These are phyloP conservation scores for Abrostola triplasia DNA, from an alignment of 2,888 invertebrate species.

Conservation along the genomic window DNA sequence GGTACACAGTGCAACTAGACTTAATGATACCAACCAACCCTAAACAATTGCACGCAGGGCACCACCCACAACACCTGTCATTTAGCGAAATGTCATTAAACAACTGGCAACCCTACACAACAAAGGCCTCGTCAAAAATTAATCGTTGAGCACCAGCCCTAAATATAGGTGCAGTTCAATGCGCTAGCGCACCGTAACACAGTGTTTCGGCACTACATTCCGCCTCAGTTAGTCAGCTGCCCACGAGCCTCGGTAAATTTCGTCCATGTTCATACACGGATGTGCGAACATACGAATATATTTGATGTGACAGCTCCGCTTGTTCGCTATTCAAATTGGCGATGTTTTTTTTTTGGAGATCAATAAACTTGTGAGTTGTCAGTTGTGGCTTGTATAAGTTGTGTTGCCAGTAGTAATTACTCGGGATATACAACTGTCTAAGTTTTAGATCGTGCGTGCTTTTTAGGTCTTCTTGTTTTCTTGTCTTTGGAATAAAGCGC, in stretches of 20 bases:
- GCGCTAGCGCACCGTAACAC: constrained; percentile 44
- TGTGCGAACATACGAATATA: constrained; percentile 52
- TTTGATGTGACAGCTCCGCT: constrained; percentile 56
- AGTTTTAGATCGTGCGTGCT: constrained; percentile 25
- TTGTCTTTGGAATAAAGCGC: constrained; percentile 26
- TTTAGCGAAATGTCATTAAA: not conserved
- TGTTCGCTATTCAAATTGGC: constrained; percentile 40
- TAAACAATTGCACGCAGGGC: not conserved
- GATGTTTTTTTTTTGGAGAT: constrained; percentile 44
- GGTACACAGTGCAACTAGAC: no score
- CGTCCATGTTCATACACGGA: constrained; percentile 48
- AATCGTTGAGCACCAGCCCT: constrained; percentile 35
- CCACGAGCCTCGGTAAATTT: constrained; percentile 52
- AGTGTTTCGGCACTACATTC: constrained; percentile 59
- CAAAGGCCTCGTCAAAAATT: constrained; percentile 1
- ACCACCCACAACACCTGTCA: not conserved
- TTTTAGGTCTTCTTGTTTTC: constrained; percentile 18
- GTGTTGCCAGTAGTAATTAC: constrained; percentile 41
- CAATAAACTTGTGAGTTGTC: constrained; percentile 37
- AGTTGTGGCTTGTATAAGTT: constrained; percentile 20
- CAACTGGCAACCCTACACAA: not conserved
- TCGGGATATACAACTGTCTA: constrained; percentile 41
- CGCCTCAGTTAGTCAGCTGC: constrained; percentile 58
- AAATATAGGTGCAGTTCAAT: constrained; percentile 61
- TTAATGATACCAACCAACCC: no score